Conservation (phyloP, 2,797 vertebrate species). For the Rhinogobio ventralis region DNA sequence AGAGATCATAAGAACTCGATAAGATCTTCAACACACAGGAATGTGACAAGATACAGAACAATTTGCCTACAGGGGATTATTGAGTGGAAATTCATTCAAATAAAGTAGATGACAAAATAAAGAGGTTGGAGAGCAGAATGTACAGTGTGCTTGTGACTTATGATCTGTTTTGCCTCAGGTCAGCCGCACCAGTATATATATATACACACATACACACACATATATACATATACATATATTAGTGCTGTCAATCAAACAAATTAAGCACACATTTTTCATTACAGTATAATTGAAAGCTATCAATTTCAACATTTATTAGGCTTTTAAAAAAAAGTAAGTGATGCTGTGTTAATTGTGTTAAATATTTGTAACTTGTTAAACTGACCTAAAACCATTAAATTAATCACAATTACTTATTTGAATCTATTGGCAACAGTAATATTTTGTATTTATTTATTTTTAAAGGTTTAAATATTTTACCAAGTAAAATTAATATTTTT, state of each 20-base stretch:
- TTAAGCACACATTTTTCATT: too few species aligned
- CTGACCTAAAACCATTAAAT: too few species aligned
- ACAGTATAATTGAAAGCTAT: too few species aligned
- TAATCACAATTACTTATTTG: too few species aligned
- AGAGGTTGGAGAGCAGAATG: not conserved
- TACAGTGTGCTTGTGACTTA: not conserved
- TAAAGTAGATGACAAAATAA: conserved; percentile 10
- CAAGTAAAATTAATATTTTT: not conserved
- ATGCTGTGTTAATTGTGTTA: too few species aligned
- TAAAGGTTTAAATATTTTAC: not conserved
- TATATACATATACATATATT: too few species aligned
- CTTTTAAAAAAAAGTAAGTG: too few species aligned
- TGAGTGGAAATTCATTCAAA: conserved; percentile 28
- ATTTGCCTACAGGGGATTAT: not conserved
- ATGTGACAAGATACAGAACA: conserved; percentile 22
- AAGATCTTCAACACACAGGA: not conserved
- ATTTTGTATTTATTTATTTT: not conserved
- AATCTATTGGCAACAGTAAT: not conserved
- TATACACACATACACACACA: too few species aligned
- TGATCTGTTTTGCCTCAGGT: not conserved
- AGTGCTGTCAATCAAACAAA: too few species aligned
- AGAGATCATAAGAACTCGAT: conserved; percentile 4
- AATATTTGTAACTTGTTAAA: too few species aligned
- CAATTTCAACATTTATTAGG: too few species aligned
- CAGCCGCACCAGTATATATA: too few species aligned